phyloP scores from a whole-genome alignment of 2,888 invertebrate genomes.

The Acrocera orbiculus region DNA sequence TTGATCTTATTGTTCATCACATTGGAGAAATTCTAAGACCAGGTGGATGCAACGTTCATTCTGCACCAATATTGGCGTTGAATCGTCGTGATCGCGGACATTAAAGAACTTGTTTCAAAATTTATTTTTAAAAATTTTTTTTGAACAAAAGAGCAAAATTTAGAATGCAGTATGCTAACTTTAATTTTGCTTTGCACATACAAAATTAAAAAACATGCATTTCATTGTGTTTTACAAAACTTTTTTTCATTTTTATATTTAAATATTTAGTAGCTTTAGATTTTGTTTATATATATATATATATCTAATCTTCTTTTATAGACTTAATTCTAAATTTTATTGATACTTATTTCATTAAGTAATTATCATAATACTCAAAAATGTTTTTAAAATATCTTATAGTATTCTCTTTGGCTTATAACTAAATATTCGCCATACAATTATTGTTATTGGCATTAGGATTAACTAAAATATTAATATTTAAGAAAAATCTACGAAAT shows the following conservation, averaged over 20 bases:
- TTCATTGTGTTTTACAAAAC: not conserved
- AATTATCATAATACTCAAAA: too few species aligned
- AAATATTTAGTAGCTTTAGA: not conserved
- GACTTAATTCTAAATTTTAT: too few species aligned
- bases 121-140: not conserved
- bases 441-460: too few species aligned
- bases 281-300: not conserved
- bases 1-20: slow-evolving; percentile 98
- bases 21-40: slow-evolving; percentile 86
- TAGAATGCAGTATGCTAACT: too few species aligned
- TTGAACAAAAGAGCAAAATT: not conserved
- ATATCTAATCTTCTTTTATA: too few species aligned
- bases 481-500: too few species aligned
- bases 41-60: slow-evolving; percentile 33
- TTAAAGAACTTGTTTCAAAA: slow-evolving; percentile 3
- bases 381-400: too few species aligned
- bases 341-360: too few species aligned
- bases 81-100: slow-evolving; percentile 13
- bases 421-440: too few species aligned
- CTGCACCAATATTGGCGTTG: slow-evolving; percentile 30
- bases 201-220: not conserved
- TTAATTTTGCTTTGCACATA: not conserved
- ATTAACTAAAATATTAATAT: too few species aligned
- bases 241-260: not conserved
- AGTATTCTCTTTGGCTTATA: too few species aligned